Evolutionary conservation across 1,140 invertebrate species (phyloP), one percentile per base, ranked within the genome.

Genomic region (Trachelipus rathkii): DNA sequence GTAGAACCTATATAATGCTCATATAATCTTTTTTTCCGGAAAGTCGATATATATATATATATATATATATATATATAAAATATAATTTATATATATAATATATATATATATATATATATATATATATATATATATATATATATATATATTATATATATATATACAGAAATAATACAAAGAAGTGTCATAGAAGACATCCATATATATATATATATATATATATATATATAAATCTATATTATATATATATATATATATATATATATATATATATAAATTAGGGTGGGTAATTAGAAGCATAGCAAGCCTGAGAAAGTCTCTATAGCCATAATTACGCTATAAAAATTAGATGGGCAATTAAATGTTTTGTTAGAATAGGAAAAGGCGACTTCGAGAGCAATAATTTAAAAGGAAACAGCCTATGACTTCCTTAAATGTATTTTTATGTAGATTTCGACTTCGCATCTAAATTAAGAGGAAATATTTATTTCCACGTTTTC

Each of bases 341-440:
- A 60, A 60, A 60, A 60, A 60, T 60, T 60, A 60, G 50, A 60
- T 60, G 50, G 50, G 50, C 50, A 60, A 60, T 60, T 60, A 60
- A 60, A 60, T 60, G 50, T 60, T 60, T 60, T 60, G 50, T 60
- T 60, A 60, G 19, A 60, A 60, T 60, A 60, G 50, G 50, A 60
- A 60, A 60, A 60, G 50, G 50, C 50, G 50, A 60, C 50, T n/a
- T 60, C 50, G 50, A 60, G 19, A 60, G 50, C 8, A 2, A 19
- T 60, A 60, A 15, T 60, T n/a, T 60, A 60, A 60, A 60, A 15
- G 50, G 50, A 60, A 60, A 60, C 50, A 60, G 50, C 50, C 50
- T 60, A 60, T 60, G 50, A n/a, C 50, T 60, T 60, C 50, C 50
- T 60, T 60, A 60, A 60, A 60, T 60, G 50, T 60, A 60, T 60